Evolutionary conservation across 2,888 invertebrate genomes (phyloP).

Genomic region (Cotesia congregata): DNA sequence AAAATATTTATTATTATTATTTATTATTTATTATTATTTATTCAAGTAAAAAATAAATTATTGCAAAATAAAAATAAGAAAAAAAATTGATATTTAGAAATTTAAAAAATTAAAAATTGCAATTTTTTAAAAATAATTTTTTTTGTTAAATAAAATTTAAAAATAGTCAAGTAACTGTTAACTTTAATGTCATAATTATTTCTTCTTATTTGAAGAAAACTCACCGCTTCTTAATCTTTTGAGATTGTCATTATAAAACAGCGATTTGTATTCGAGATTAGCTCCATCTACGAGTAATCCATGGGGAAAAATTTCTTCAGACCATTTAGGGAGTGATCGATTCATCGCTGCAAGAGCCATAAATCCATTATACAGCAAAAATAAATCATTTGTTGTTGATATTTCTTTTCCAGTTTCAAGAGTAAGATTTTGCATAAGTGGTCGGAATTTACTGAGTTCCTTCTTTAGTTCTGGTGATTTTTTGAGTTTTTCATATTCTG

Average conservation of each 20-base stretch:
- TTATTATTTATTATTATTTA: no score
- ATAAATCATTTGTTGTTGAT: slow-evolving; percentile 48
- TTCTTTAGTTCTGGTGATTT: slow-evolving; percentile 41
- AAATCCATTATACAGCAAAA: slow-evolving; percentile 58
- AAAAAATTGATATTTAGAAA: no score
- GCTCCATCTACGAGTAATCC: slow-evolving; percentile 73
- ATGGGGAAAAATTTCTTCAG: slow-evolving; percentile 71
- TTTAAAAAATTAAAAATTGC: no score
- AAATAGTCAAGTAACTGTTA: no score
- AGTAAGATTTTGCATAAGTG: slow-evolving; percentile 52
- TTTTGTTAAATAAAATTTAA: no score
- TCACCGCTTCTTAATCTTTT: slow-evolving; percentile 73
- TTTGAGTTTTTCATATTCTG: slow-evolving; percentile 51
- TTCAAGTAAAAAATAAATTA: no score
- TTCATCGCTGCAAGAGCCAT: slow-evolving; percentile 72
- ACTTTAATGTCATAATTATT: neutral
- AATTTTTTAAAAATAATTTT: no score
- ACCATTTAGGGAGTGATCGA: slow-evolving; percentile 74
- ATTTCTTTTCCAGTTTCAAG: slow-evolving; percentile 52
- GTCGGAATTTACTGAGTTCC: slow-evolving; percentile 43
- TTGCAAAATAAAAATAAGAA: no score
- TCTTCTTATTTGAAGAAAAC: neutral
- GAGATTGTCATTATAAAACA: slow-evolving; percentile 72
- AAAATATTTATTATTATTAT: no score
- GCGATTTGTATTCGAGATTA: slow-evolving; percentile 73